Percentiles rank a stretch among this genome's conserved stretches.
phyloP scores from a whole-genome alignment of 1,140 invertebrate species.

The Tigriopus japonicus region DNA sequence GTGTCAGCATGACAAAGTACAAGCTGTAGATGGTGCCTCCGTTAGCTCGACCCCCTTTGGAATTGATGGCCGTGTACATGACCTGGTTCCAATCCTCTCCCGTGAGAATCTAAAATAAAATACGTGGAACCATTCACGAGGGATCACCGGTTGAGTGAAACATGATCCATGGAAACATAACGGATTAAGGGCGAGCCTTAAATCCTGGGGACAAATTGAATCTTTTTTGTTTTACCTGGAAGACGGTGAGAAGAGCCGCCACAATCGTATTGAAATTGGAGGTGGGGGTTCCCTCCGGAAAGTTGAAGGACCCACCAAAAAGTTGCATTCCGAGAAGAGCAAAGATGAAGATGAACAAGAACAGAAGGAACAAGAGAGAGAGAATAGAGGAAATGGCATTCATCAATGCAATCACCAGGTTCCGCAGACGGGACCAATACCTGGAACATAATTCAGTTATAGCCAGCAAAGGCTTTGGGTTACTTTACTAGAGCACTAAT shows the following conservation, averaged over 20 bases:
- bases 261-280: slow-evolving; percentile 99
- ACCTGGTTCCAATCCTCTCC: slow-evolving; percentile 99
- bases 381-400: slow-evolving; percentile 99
- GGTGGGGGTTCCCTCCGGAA: slow-evolving; percentile 72
- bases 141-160: not conserved
- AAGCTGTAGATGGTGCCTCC: slow-evolving; percentile 87
- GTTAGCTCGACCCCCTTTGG: slow-evolving; percentile 35
- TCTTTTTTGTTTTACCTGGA: slow-evolving; percentile 68
- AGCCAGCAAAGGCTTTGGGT: slow-evolving; percentile 5
- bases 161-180: not conserved
- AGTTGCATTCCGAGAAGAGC: slow-evolving; percentile 40
- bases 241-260: slow-evolving; percentile 96
- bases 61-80: slow-evolving; percentile 96
- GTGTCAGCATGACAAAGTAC: slow-evolving; percentile 96
- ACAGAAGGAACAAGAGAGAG: slow-evolving; percentile 96
- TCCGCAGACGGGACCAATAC: slow-evolving; percentile 95
- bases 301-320: slow-evolving; percentile 98
- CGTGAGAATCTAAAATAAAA: slow-evolving; percentile 64
- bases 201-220: not conserved
- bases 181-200: no score
- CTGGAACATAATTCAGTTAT: slow-evolving; percentile 40
- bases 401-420: slow-evolving; percentile 95
- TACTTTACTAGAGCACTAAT: no score
- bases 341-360: slow-evolving; percentile 11
- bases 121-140: not conserved